These are phyloP conservation scores for Podarcis muralis DNA, from an alignment of 2,113 vertebrate genomes.

Conservation along the genomic window DNA sequence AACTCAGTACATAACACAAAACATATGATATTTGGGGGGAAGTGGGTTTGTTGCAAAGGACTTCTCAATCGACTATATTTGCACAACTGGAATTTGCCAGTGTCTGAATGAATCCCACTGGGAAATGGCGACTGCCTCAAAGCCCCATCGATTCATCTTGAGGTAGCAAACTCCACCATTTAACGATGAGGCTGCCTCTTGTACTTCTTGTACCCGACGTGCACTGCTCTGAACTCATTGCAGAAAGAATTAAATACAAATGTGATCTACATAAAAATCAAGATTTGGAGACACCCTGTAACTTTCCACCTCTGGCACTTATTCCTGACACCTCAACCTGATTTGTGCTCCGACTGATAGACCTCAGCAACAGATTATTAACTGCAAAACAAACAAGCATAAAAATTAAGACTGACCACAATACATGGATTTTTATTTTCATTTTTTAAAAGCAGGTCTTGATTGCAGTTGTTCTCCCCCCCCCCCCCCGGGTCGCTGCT, in stretches of 20 bases:
- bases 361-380: conserved; percentile 22
- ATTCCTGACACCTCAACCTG: not conserved
- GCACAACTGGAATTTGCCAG: too few species aligned
- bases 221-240: not conserved
- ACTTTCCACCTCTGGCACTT: not conserved
- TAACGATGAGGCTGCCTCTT: too few species aligned
- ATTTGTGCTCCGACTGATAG: not conserved
- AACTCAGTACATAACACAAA: too few species aligned
- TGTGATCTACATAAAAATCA: not conserved
- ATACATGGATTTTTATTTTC: not conserved
- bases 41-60: too few species aligned
- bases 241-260: not conserved
- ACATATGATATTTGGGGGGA: too few species aligned
- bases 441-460: conserved; percentile 38
- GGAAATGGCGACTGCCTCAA: too few species aligned
- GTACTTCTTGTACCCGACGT: not conserved
- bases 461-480: conserved; percentile 29
- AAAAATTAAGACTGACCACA: not conserved
- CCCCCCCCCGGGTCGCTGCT: conserved; percentile 29
- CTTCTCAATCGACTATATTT: too few species aligned
- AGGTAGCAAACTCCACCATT: not conserved
- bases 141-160: not conserved
- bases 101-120: too few species aligned
- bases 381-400: conserved; percentile 30
- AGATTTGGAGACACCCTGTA: not conserved